A percentile compares a stretch with the other conserved stretches of the same genome.
Conservation (phyloP, 1,140 invertebrate genomes). For the Bacillus rossius region DNA sequence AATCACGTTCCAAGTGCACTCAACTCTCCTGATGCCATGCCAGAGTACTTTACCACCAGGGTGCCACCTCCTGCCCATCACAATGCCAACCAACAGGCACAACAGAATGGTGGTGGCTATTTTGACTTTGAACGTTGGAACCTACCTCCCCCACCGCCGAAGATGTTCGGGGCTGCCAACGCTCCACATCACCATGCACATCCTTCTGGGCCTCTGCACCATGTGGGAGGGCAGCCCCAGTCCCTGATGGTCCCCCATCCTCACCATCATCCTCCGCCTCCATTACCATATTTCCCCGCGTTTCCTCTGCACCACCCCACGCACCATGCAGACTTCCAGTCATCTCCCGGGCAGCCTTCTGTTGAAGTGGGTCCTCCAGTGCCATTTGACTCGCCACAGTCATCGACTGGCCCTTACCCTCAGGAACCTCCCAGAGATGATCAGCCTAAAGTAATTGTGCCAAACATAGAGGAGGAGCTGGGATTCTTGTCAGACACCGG, state of each 20-base stretch:
- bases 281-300: conserved; percentile 60
- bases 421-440: conserved; percentile 43
- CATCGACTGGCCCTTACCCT: not conserved
- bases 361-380: conserved; percentile 56
- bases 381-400: not conserved
- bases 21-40: conserved; percentile 46
- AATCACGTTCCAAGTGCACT: conserved; percentile 37
- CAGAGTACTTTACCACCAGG: conserved; percentile 51
- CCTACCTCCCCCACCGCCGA: conserved; percentile 53
- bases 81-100: conserved; percentile 52
- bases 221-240: conserved; percentile 53
- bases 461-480: conserved; percentile 79
- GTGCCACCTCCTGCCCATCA: conserved; percentile 66
- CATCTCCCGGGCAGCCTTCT: conserved; percentile 36
- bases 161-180: conserved; percentile 52
- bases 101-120: conserved; percentile 58
- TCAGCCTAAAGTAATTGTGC: conserved; percentile 73
- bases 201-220: conserved; percentile 47
- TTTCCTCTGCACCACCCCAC: conserved; percentile 58
- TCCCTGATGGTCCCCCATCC: conserved; percentile 55
- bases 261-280: conserved; percentile 49
- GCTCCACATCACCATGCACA: conserved; percentile 28
- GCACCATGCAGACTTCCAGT: conserved; percentile 48
- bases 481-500: conserved; percentile 54
- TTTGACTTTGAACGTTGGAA: conserved; percentile 71